Percentiles rank a stretch among this genome's conserved stretches.
Evolutionary conservation across 2,797 vertebrate genomes (phyloP).

Genomic region (Chloroceryle amazona): DNA sequence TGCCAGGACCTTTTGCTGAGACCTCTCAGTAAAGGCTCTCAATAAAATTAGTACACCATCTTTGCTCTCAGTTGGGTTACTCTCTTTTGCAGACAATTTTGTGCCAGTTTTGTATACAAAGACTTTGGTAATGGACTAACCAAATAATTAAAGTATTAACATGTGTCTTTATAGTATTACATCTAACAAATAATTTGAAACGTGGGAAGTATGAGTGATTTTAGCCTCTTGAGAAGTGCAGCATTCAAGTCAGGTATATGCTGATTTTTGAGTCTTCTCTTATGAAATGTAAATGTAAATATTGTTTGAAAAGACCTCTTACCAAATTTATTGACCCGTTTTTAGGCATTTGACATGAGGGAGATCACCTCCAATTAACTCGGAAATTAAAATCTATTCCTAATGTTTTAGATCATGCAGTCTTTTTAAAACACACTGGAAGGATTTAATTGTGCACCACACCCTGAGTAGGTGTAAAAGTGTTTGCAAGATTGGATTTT

Average conservation of each 20-base stretch:
- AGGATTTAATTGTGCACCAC: not conserved
- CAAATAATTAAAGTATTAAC: constrained; percentile 23
- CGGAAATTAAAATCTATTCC: constrained; percentile 19
- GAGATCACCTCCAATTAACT: constrained; percentile 39
- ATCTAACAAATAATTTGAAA: constrained; percentile 26
- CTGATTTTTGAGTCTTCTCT: not conserved
- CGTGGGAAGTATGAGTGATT: not conserved
- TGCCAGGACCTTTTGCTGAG: not conserved
- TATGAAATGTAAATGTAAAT: constrained; percentile 30
- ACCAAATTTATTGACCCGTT: constrained; percentile 44
- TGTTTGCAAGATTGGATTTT: not conserved
- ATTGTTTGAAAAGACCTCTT: constrained; percentile 28
- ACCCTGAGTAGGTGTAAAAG: not conserved
- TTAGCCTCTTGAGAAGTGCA: constrained; percentile 29
- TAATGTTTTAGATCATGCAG: not conserved
- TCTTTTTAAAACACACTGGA: not conserved
- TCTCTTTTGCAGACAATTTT: not conserved
- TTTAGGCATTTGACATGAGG: not conserved
- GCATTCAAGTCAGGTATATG: constrained; percentile 3
- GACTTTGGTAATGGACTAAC: not conserved
- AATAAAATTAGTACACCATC: not conserved
- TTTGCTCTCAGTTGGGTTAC: not conserved
- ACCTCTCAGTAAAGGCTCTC: not conserved
- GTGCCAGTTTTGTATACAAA: not conserved
- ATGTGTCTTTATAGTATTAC: not conserved